Conservation (phyloP, 2,797 vertebrate species). For the Sebastes nivosus region DNA sequence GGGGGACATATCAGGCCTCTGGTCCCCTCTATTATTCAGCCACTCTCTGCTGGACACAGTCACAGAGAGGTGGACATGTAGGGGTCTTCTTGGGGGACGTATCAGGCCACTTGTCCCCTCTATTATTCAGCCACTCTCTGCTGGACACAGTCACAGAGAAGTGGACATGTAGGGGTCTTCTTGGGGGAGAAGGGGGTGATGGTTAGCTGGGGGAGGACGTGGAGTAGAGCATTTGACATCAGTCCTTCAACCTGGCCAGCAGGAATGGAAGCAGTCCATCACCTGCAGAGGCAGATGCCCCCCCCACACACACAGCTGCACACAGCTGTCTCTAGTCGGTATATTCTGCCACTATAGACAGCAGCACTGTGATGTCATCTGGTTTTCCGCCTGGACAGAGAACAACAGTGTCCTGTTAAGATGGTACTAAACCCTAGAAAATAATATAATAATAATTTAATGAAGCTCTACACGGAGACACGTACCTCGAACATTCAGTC, state of each 20-base stretch:
- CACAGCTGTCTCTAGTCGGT: constrained; percentile 86
- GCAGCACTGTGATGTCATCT: constrained; percentile 98
- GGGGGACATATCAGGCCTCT: background rate
- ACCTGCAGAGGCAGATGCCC: constrained; percentile 46
- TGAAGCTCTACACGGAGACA: background rate
- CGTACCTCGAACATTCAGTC: constrained; percentile 96
- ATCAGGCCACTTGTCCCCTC: background rate
- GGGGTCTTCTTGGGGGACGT: background rate
- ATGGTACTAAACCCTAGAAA: background rate
- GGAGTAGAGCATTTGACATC: constrained; percentile 35
- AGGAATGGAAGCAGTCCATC: constrained; percentile 71
- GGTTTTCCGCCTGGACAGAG: constrained; percentile 87
- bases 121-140: constrained; percentile 9
- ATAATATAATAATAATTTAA: background rate
- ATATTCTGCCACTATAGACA: constrained; percentile 98
- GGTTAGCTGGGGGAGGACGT: constrained; percentile 25
- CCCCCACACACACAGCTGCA: constrained; percentile 7
- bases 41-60: background rate
- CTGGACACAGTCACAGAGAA: constrained; percentile 8
- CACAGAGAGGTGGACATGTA: constrained; percentile 20
- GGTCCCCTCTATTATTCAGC: constrained; percentile 3
- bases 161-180: constrained; percentile 4
- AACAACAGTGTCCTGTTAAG: background rate
- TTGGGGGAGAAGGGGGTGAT: background rate
- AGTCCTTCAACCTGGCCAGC: constrained; percentile 79